phyloP scores from a whole-genome alignment of 2,888 invertebrate genomes.

The Aplocera efformata region DNA sequence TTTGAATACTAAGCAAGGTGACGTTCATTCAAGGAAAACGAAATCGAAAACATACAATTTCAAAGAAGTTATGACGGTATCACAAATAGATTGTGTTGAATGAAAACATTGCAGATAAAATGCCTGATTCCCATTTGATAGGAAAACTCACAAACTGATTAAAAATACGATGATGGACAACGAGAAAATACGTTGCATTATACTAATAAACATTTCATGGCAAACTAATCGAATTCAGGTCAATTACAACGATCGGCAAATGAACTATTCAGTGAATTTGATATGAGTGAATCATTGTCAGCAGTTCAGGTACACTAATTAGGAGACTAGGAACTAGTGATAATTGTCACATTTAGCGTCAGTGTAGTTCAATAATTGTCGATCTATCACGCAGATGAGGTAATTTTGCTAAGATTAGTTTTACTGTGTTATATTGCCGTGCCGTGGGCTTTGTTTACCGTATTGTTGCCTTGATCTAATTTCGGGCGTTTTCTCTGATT shows the following conservation, averaged over 20 bases:
- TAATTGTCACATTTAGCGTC: slow-evolving; percentile 3
- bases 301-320: slow-evolving; percentile 50
- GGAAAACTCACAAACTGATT: no score
- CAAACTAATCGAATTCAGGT: slow-evolving; percentile 37
- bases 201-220: slow-evolving; percentile 12
- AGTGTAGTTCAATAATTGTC: background rate
- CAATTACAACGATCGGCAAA: slow-evolving; percentile 37
- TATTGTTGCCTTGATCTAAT: slow-evolving; percentile 24
- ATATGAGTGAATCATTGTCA: slow-evolving; percentile 44
- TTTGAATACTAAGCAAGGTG: no score
- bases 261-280: slow-evolving; percentile 38
- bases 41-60: no score
- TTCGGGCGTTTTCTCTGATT: slow-evolving; percentile 13
- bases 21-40: no score
- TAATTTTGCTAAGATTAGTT: slow-evolving; percentile 10
- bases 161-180: no score
- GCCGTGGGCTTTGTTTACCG: slow-evolving; percentile 16
- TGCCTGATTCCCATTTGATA: no score
- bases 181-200: slow-evolving; percentile 3
- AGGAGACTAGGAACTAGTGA: slow-evolving; percentile 26
- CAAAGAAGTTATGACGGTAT: no score
- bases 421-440: slow-evolving; percentile 10
- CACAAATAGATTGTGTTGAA: no score
- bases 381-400: background rate
- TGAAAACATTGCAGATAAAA: no score